Base-by-base conservation (phyloP, 2,888 invertebrate genomes). In the Plutella xylostella region DNA sequence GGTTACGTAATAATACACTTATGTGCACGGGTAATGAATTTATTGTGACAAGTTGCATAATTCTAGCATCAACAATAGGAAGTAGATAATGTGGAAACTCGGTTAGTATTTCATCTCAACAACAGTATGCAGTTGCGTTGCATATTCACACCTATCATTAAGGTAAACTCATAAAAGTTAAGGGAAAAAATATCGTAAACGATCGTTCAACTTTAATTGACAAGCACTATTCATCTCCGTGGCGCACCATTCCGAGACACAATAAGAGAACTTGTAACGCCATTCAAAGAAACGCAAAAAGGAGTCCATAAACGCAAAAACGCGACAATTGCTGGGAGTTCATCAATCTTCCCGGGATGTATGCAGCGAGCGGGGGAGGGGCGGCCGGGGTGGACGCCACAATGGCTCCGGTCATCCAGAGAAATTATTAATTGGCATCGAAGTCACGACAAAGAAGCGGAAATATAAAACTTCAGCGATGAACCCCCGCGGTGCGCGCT, bases 371-470 rank as follows among this genome's bases (percentile, higher is more conserved):
- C 67, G 67, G 60, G 56, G 31, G 20, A 11, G n/a, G 42, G 20
- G 19, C 12, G n/a, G 20, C 19, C 57, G 59, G 60, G 63, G 54
- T 63, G 62, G 63, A 63, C 51, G 63, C 62, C 69, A 80, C 79
- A 80, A 80, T 78, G 66, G 72, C 73, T 74, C 60, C 73, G 80
- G 82, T 79, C 82, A 80, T 76, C 76, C 71, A 79, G 73, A 69
- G 72, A 82, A 75, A 79, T 83, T 82, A 82, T 79, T 82, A 83
- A 83, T 82, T 80, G 80, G 72, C 65, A 65, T 61, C 65, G 63
- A 67, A 65, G 61, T 62, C 60, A 63, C 58, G 63, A 83, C 82
- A 83, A 83, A 80, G 82, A 79, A 82, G 72, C 83, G 83, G 83
- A 83, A 79, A 83, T 82, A 83, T 82, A 83, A 82, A 82, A 82